phyloP scores from a whole-genome alignment of 2,113 vertebrate species.

The Lamprologus sp. region DNA sequence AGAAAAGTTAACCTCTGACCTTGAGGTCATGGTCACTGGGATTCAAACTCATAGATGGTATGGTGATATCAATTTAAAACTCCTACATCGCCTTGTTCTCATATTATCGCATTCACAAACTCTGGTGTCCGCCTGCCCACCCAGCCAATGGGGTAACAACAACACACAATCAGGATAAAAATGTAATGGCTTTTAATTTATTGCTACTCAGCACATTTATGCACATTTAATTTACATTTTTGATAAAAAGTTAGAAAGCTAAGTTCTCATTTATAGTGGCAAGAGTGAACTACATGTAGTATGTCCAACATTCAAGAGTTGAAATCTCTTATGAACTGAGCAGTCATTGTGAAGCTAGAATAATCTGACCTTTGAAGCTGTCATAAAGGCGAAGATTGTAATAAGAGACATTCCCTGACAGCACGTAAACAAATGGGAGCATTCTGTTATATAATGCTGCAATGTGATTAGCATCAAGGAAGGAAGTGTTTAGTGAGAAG shows the following conservation, averaged over 20 bases:
- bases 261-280: background rate
- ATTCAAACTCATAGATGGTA: background rate
- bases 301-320: background rate
- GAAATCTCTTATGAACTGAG: background rate
- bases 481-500: background rate
- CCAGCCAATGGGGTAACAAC: background rate
- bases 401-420: background rate
- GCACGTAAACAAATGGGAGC: background rate
- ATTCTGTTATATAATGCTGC: background rate
- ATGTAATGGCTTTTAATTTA: background rate
- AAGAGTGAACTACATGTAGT: background rate
- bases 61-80: background rate
- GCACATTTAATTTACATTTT: background rate
- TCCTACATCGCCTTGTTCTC: background rate
- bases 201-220: background rate
- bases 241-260: background rate
- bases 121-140: background rate
- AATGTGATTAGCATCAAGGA: background rate
- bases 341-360: background rate
- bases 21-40: background rate
- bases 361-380: background rate
- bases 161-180: background rate
- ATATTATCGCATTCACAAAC: background rate
- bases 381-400: background rate
- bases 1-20: background rate